phyloP scores from a whole-genome alignment of 2,888 invertebrate genomes.

The Vannuccia rotundouncinata region DNA sequence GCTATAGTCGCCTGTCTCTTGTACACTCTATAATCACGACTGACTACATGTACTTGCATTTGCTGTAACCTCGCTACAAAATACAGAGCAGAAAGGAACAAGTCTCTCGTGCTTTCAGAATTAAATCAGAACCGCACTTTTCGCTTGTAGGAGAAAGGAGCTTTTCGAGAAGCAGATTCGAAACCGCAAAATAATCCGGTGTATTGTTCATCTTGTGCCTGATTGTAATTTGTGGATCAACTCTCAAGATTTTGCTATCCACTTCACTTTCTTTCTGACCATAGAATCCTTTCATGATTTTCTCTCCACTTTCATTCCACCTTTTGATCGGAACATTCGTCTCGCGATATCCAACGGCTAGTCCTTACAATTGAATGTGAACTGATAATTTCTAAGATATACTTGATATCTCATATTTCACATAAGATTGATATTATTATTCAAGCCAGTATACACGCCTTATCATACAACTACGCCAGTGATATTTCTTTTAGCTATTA shows the following conservation, averaged over 20 bases:
- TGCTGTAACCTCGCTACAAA: neutral
- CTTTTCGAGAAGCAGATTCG: neutral
- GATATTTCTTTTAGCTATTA: no score
- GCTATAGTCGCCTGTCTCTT: neutral
- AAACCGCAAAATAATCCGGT: neutral
- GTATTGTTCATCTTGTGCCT: neutral
- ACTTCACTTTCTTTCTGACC: neutral
- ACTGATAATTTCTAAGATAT: neutral
- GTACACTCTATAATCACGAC: no score
- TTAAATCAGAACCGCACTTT: neutral
- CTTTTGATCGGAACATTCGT: no score
- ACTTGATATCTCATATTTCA: neutral
- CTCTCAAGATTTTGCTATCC: neutral
- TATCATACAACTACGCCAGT: neutral
- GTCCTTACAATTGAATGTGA: neutral
- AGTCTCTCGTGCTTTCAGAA: neutral
- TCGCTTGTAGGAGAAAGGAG: neutral
- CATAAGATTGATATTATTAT: neutral
- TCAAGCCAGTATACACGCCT: neutral
- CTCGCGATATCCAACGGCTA: no score
- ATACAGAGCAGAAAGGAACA: neutral
- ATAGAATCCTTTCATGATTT: neutral
- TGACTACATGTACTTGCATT: neutral
- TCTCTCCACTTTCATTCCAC: neutral
- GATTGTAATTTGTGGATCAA: neutral